phyloP scores from a whole-genome alignment of 2,888 invertebrate genomes.

The Drosophila nigritarsus region DNA sequence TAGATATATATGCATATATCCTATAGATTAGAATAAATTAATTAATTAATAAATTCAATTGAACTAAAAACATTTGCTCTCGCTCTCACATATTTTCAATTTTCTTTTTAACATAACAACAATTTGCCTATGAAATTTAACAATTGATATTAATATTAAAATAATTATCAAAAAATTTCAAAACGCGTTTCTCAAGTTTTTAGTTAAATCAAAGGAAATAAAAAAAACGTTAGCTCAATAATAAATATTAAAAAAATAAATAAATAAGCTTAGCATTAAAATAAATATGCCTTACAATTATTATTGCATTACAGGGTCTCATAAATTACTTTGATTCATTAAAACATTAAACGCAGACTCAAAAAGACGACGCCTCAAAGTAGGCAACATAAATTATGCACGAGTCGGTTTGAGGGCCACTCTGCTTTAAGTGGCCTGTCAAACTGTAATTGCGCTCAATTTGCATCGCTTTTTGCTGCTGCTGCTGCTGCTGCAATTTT shows the following conservation, averaged over 20 bases:
- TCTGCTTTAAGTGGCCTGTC: neutral
- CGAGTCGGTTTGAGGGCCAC: conserved; percentile 37
- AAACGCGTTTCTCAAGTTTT: conserved; percentile 57
- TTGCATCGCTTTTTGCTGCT: conserved; percentile 10
- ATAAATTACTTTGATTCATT: conserved; percentile 41
- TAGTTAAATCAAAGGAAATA: conserved; percentile 75
- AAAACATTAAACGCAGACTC: conserved; percentile 51
- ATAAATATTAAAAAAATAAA: conserved; percentile 71
- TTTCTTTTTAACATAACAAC: conserved; percentile 72
- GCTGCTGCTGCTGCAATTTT: conserved; percentile 21
- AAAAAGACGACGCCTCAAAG: conserved; percentile 31
- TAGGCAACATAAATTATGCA: conserved; percentile 37
- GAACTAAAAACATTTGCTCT: conserved; percentile 80
- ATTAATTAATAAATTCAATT: conserved; percentile 80
- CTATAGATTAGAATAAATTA: conserved; percentile 57
- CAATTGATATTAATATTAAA: conserved; percentile 56
- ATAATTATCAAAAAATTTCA: conserved; percentile 27
- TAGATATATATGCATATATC: conserved; percentile 44
- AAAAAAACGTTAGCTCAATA: conserved; percentile 39
- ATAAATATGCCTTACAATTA: conserved; percentile 68
- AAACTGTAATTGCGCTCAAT: conserved; percentile 33
- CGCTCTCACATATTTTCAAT: conserved; percentile 34
- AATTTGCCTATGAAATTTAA: conserved; percentile 78
- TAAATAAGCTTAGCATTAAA: conserved; percentile 71
- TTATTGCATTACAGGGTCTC: conserved; percentile 43